A percentile compares a stretch with the other conserved stretches of the same genome.
Evolutionary conservation across 2,113 vertebrate species (phyloP).

Genomic region (Dipodomys merriami): DNA sequence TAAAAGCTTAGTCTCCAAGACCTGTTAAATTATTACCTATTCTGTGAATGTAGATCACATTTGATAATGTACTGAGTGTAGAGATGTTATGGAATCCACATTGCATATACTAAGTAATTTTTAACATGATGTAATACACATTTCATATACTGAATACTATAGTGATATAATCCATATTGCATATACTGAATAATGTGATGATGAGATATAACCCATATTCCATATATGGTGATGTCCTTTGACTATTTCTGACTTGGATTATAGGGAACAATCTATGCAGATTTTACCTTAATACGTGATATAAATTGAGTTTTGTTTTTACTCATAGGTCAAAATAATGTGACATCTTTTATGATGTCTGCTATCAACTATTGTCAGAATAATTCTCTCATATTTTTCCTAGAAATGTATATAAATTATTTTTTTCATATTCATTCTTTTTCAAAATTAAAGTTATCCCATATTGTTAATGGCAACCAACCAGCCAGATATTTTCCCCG

Average conservation of each 20-base stretch:
- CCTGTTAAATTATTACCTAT: neutral
- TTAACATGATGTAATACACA: no score
- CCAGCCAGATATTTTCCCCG: accelerated
- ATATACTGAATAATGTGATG: no score
- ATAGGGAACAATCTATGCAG: neutral
- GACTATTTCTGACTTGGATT: neutral
- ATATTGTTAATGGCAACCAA: neutral
- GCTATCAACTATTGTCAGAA: no score
- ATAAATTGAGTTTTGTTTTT: neutral
- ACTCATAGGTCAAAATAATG: no score
- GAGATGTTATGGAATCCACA: no score
- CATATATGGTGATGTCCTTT: neutral
- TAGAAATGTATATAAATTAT: no score
- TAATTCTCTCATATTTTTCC: no score
- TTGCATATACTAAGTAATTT: no score
- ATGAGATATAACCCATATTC: neutral
- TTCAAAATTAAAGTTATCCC: neutral
- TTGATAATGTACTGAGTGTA: no score
- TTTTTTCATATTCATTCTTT: neutral
- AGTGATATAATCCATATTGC: no score
- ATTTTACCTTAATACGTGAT: neutral
- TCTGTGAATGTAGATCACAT: neutral
- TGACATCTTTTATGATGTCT: no score
- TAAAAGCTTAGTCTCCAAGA: neutral
- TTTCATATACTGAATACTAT: no score